Percentiles rank a stretch among this genome's conserved stretches.
phyloP scores from a whole-genome alignment of 2,113 vertebrate species.

The Bubo bubo region DNA sequence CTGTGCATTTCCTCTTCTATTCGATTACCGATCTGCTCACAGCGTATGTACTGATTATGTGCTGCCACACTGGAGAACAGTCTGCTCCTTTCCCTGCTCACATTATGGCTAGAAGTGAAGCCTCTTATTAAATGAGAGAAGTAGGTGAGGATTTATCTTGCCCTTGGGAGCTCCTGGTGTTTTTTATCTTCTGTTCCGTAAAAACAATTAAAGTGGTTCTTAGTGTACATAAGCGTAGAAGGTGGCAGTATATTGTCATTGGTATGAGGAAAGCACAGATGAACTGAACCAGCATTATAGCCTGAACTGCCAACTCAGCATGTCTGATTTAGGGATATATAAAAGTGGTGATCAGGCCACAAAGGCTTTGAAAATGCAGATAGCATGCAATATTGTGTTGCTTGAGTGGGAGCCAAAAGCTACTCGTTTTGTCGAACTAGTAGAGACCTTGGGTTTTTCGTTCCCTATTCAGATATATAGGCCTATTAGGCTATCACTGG shows the following conservation, averaged over 20 bases:
- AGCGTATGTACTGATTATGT: rapidly evolving
- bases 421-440: rapidly evolving
- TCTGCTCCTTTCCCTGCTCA: not conserved
- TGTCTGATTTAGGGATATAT: not conserved
- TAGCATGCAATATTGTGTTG: not conserved
- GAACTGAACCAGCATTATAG: not conserved
- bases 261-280: not conserved
- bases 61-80: not conserved
- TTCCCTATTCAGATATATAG: not conserved
- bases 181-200: not conserved
- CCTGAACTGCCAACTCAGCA: not conserved
- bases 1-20: not conserved
- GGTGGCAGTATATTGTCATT: not conserved
- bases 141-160: not conserved
- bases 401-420: not conserved
- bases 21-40: not conserved
- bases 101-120: not conserved
- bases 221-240: not conserved
- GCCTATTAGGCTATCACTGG: not conserved
- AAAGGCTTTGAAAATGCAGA: not conserved
- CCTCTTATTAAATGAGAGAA: not conserved
- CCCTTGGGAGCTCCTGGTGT: not conserved
- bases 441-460: not conserved
- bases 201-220: not conserved
- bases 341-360: not conserved